Evolutionary conservation across 2,797 vertebrate genomes (phyloP), one percentile per base, ranked within the genome.

Genomic region (Silurus lanzhouensis): DNA sequence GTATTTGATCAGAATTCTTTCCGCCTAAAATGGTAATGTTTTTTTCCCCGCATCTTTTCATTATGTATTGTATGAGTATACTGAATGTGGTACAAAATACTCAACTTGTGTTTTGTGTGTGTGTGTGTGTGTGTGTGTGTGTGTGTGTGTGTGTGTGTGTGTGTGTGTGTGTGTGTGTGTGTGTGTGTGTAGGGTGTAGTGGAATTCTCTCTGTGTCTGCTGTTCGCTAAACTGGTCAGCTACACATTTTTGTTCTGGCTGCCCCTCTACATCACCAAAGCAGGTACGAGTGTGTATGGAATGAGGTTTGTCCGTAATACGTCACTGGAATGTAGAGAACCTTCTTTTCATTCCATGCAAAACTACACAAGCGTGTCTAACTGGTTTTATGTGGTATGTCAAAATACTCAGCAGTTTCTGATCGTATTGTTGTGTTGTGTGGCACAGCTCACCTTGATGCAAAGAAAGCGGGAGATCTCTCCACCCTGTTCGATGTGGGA

Each of bases 191-290:
- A 98, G 97, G 97, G 97, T 0, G 97, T 98, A 74, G 92, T 98
- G 0, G 97, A 98, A 89, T 98, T 98, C 91, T 97, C 97, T 27
- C 92, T 98, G 5, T 97, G 96, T 91, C 91, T 98, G 88, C 95
- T 98, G 66, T 98, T 98, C 84, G 97, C 97, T 86, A 98, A 98
- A 88, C 92, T 98, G 88, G 97, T 98, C 93, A 98, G 97, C 91
- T 98, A 98, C 90, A 98, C 97, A 4, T 98, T 98, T 91, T 96
- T 98, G 27, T 98, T 97, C 92, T 98, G 97, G 97, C 93, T 98
- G 82, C 97, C 97, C 0, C 96, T 98, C 85, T 98, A 98, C 91
- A 98, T 98, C 25, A 95, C 94, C 76, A 97, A 97, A 2, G 93
- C 97, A 3, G 98, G 98, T 99, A 85, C 94, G 94, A 22, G 31